Conservation (phyloP, 1,140 invertebrate genomes). For the Drosophila subobscura region DNA sequence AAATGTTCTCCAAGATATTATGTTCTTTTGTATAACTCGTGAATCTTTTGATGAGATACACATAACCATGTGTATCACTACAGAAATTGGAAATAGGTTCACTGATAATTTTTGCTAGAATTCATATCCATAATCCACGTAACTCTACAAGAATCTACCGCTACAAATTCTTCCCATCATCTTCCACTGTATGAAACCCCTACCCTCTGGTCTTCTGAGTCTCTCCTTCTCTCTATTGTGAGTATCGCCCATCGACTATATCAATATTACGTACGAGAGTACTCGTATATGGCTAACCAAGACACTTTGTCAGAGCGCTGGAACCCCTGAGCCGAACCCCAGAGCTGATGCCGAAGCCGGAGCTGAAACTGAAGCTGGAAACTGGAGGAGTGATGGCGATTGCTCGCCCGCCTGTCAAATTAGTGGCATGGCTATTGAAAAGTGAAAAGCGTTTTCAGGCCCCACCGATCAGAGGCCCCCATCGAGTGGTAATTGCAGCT, state of each 20-base stretch:
- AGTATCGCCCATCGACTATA: conserved; percentile 29
- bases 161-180: too few species aligned
- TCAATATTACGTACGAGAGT: conserved; percentile 44
- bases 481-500: conserved; percentile 49
- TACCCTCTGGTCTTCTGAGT: background rate
- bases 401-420: conserved; percentile 77
- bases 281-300: conserved; percentile 55
- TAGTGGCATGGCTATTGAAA: conserved; percentile 74
- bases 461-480: conserved; percentile 21
- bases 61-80: too few species aligned
- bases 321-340: background rate
- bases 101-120: too few species aligned
- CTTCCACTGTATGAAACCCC: background rate
- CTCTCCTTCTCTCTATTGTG: background rate
- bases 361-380: background rate
- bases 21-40: too few species aligned
- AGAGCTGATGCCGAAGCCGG: conserved; percentile 1
- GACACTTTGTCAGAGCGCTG: conserved; percentile 62
- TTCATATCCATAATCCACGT: too few species aligned
- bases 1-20: too few species aligned
- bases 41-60: too few species aligned
- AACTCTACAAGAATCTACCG: too few species aligned
- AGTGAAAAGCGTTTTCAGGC: conserved; percentile 68
- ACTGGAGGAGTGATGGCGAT: conserved; percentile 68
- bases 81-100: too few species aligned